Conservation (phyloP, 2,113 vertebrate genomes). For the Lepidothrix coronata region DNA sequence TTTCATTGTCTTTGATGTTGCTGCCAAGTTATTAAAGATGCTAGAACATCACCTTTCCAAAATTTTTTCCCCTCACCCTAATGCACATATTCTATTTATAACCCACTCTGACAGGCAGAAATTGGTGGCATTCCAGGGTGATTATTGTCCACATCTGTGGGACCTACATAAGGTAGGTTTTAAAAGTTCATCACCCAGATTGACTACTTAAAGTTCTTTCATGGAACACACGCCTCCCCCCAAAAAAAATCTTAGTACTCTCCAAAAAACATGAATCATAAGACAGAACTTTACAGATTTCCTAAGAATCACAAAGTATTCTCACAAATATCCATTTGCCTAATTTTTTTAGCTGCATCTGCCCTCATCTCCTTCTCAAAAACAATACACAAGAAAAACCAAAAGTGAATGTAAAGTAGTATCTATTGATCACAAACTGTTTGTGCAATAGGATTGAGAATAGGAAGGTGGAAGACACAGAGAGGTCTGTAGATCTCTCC, state of each 20-base stretch:
- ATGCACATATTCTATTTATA: neutral
- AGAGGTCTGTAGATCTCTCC: neutral
- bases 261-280: accelerated
- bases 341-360: neutral
- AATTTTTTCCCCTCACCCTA: neutral
- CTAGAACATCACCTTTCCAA: neutral
- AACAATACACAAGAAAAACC: neutral
- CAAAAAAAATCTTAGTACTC: neutral
- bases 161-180: neutral
- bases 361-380: neutral
- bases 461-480: neutral
- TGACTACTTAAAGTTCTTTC: neutral
- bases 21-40: neutral
- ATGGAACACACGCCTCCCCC: neutral
- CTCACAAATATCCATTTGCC: neutral
- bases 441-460: neutral
- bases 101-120: neutral
- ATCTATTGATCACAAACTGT: neutral
- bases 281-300: neutral
- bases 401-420: accelerated
- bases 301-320: neutral
- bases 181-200: neutral
- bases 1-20: neutral
- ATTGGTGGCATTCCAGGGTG: neutral
- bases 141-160: neutral